Evolutionary conservation across 2,113 vertebrate species (phyloP).

Genomic region (Coreoperca whiteheadi): DNA sequence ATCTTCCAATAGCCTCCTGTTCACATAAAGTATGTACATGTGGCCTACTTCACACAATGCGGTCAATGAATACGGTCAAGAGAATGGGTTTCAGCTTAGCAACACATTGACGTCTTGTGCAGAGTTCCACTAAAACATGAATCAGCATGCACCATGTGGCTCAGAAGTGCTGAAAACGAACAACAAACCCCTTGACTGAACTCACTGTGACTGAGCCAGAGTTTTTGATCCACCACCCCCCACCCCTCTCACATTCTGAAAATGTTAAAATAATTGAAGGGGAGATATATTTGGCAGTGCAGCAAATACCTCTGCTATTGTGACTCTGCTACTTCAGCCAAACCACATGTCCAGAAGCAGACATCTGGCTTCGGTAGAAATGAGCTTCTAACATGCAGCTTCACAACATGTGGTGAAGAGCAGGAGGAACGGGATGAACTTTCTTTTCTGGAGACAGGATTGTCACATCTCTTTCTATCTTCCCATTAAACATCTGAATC

Average conservation of each 20-base stretch:
- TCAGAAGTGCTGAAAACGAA: slow-evolving; percentile 17
- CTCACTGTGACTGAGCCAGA: slow-evolving; percentile 7
- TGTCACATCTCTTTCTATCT: not conserved
- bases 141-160: slow-evolving; percentile 7
- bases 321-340: slow-evolving; percentile 27
- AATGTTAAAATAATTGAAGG: slow-evolving; percentile 8
- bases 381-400: slow-evolving; percentile 15
- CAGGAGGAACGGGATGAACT: not conserved
- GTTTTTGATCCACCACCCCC: too few relatives aligned
- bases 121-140: slow-evolving; percentile 27
- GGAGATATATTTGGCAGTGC: not conserved
- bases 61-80: not conserved
- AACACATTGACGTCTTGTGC: not conserved
- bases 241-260: not conserved
- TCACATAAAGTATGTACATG: not conserved
- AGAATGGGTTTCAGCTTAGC: not conserved
- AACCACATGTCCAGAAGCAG: slow-evolving; percentile 28
- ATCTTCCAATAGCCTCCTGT: not conserved
- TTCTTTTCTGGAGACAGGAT: not conserved
- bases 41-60: not conserved
- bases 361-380: slow-evolving; percentile 36
- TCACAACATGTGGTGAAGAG: slow-evolving; percentile 12
- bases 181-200: slow-evolving; percentile 11
- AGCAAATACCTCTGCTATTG: slow-evolving; percentile 9
- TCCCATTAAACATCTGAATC: not conserved